Evolutionary conservation across 2,888 invertebrate genomes (phyloP).

Genomic region (Cecidostiba fungosa): DNA sequence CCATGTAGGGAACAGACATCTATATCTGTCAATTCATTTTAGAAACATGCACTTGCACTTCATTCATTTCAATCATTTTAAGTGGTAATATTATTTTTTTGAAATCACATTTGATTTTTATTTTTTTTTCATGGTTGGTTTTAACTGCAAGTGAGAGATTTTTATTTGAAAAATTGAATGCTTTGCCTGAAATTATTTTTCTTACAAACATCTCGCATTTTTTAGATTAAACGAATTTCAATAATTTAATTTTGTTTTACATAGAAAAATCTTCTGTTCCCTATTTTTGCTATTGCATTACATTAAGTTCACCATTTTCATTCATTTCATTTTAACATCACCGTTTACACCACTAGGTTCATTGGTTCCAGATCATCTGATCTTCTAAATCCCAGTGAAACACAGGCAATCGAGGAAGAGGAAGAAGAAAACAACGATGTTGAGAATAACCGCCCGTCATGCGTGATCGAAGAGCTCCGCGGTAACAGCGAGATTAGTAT

Average conservation of each 20-base stretch:
- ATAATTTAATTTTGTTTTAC: neutral
- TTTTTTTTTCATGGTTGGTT: too few species aligned
- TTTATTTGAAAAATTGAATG: too few species aligned
- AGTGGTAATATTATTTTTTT: neutral
- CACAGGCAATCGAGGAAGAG: conserved; percentile 30
- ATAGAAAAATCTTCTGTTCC: conserved; percentile 32
- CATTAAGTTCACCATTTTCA: conserved; percentile 17
- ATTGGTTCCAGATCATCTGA: conserved; percentile 65
- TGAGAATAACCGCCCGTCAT: conserved; percentile 22
- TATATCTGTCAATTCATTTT: neutral
- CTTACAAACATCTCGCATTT: too few species aligned
- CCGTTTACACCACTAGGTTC: conserved; percentile 64
- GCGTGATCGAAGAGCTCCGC: conserved; percentile 52
- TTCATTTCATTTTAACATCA: conserved; percentile 59
- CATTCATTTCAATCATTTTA: neutral
- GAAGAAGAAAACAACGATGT: conserved; percentile 29
- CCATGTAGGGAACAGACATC: conserved; percentile 44
- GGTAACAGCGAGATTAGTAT: conserved; percentile 62
- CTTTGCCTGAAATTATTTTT: too few species aligned
- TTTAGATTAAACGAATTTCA: too few species aligned
- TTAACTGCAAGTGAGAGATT: too few species aligned
- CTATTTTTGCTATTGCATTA: conserved; percentile 23
- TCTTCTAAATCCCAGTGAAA: conserved; percentile 49
- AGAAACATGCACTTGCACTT: too few species aligned
- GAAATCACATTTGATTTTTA: too few species aligned